A percentile compares a stretch with the other conserved stretches of the same genome.
phyloP scores from a whole-genome alignment of 2,888 invertebrate genomes.

The Drosophila birchii region DNA sequence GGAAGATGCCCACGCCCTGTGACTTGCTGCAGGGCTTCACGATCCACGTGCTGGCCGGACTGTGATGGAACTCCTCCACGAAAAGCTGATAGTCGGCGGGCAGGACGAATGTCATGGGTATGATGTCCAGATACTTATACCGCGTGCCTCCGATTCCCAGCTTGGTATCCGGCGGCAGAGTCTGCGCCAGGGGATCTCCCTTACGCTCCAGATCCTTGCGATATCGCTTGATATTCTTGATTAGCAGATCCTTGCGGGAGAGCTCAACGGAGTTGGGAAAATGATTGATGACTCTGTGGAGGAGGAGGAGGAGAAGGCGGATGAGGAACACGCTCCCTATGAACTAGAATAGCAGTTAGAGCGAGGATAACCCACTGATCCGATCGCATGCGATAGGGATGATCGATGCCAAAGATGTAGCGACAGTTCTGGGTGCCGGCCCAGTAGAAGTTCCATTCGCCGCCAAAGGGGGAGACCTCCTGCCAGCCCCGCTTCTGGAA shows the following conservation, averaged over 20 bases:
- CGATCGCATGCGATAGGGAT: constrained; percentile 95
- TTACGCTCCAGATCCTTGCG: constrained; percentile 96
- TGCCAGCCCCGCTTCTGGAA: constrained; percentile 96
- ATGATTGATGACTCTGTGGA: constrained; percentile 91
- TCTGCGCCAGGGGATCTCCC: constrained; percentile 93
- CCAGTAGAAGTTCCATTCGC: constrained; percentile 99
- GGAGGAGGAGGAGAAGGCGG: not conserved
- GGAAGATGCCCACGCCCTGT: constrained; percentile 96
- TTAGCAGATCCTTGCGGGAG: constrained; percentile 97
- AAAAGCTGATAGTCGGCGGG: constrained; percentile 98
- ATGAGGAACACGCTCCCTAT: not conserved
- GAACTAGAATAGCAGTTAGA: too few relatives aligned
- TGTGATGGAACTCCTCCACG: constrained; percentile 97
- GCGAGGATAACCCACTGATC: constrained; percentile 87
- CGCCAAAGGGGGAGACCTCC: constrained; percentile 90
- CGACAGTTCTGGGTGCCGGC: constrained; percentile 96
- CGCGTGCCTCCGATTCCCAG: constrained; percentile 88
- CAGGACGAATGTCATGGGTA: constrained; percentile 96
- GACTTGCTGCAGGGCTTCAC: constrained; percentile 99
- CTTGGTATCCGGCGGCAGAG: constrained; percentile 84
- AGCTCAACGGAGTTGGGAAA: constrained; percentile 98
- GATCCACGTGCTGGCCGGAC: constrained; percentile 98
- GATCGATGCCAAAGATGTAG: constrained; percentile 95
- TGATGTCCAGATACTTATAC: constrained; percentile 94
- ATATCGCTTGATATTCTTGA: constrained; percentile 97